These are phyloP conservation scores for Hycleus phaleratus DNA, from an alignment of 1,140 invertebrate species.

Conservation along the genomic window DNA sequence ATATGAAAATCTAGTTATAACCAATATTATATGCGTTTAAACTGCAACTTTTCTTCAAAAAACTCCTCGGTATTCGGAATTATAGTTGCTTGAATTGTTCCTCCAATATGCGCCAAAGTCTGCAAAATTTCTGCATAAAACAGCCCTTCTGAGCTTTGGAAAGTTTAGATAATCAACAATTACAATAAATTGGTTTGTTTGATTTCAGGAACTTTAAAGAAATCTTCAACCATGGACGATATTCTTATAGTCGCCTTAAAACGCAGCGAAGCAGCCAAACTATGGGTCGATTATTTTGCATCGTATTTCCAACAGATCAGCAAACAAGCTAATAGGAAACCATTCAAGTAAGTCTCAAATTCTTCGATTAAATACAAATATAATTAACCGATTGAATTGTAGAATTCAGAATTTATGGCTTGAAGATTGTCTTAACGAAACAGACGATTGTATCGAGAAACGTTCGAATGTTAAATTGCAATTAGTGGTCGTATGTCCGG, in stretches of 20 bases:
- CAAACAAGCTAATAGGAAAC: constrained; percentile 48
- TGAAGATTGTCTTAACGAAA: constrained; percentile 57
- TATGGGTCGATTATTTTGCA: constrained; percentile 73
- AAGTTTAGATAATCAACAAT: too few species aligned
- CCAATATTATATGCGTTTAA: too few species aligned
- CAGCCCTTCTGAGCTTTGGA: too few species aligned
- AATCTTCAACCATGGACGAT: constrained; percentile 59
- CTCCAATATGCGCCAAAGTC: too few species aligned
- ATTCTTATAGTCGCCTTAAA: constrained; percentile 70
- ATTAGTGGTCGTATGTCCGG: constrained; percentile 70
- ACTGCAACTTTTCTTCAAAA: too few species aligned
- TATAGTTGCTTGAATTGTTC: too few species aligned
- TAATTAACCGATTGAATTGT: constrained; percentile 2
- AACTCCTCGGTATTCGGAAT: too few species aligned
- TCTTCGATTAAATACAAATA: constrained; percentile 1
- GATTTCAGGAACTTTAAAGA: constrained; percentile 30
- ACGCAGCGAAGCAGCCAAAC: constrained; percentile 60
- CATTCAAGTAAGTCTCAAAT: constrained; percentile 33
- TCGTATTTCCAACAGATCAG: constrained; percentile 75
- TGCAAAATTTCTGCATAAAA: too few species aligned
- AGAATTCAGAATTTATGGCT: constrained; percentile 65
- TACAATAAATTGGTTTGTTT: too few species aligned
- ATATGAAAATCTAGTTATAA: too few species aligned
- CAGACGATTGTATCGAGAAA: constrained; percentile 46
- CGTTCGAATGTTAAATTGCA: constrained; percentile 59